Conservation (phyloP, 2,797 vertebrate genomes). For the Sphaeramia orbicularis region DNA sequence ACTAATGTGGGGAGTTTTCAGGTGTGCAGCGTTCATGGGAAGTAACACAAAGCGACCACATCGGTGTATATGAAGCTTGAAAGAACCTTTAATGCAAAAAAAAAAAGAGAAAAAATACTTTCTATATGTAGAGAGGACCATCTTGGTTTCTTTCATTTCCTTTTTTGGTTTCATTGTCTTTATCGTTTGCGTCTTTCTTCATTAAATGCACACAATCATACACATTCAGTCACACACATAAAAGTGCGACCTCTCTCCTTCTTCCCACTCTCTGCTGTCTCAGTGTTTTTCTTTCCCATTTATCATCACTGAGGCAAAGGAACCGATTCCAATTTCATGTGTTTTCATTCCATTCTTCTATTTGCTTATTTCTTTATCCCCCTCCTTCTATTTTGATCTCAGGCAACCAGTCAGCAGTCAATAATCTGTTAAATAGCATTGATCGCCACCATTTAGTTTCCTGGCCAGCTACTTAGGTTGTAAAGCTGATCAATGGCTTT, state of each 20-base stretch:
- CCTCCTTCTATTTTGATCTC: slow-evolving; percentile 76
- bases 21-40: slow-evolving; percentile 40
- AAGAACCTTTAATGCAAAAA: slow-evolving; percentile 6
- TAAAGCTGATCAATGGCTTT: slow-evolving; percentile 86
- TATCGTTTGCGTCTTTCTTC: slow-evolving; percentile 41
- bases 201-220: slow-evolving; percentile 67
- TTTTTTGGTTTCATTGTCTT: slow-evolving; percentile 19
- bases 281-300: slow-evolving; percentile 74
- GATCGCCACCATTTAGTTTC: slow-evolving; percentile 86
- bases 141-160: slow-evolving; percentile 15
- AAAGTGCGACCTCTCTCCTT: slow-evolving; percentile 48
- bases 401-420: slow-evolving; percentile 83
- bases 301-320: slow-evolving; percentile 73
- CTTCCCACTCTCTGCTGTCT: slow-evolving; percentile 61
- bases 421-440: slow-evolving; percentile 88
- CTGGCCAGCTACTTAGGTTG: slow-evolving; percentile 84
- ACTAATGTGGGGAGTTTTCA: slow-evolving; percentile 43
- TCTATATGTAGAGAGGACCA: slow-evolving; percentile 18
- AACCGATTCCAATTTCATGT: slow-evolving; percentile 70
- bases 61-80: slow-evolving; percentile 19
- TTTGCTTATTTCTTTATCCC: slow-evolving; percentile 73
- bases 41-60: slow-evolving; percentile 15
- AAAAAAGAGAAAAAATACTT: slow-evolving; percentile 1
- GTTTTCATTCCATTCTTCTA: slow-evolving; percentile 72
- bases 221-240: slow-evolving; percentile 54